phyloP scores from a whole-genome alignment of 2,797 vertebrate genomes.

The Danio jaintianensis region DNA sequence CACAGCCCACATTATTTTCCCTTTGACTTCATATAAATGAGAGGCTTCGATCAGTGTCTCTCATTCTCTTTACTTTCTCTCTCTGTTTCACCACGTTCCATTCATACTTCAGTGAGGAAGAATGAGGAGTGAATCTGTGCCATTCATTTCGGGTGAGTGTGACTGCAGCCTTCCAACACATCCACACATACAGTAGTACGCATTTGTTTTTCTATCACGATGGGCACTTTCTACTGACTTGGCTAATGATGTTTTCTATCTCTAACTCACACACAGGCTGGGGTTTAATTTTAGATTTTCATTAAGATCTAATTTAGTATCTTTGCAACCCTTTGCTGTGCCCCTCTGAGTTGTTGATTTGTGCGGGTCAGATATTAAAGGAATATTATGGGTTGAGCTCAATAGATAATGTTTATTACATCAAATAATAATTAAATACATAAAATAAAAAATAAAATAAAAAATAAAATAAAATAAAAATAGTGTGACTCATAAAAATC shows the following conservation, averaged over 20 bases:
- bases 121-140: conserved; percentile 55
- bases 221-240: background rate
- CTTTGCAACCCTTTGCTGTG: background rate
- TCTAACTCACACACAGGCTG: background rate
- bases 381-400: no score
- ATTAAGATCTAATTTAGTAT: background rate
- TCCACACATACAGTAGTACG: conserved; percentile 29
- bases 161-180: conserved; percentile 10
- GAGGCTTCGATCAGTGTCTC: conserved; percentile 6
- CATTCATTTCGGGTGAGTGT: conserved; percentile 60
- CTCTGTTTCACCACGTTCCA: conserved; percentile 24
- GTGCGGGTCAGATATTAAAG: background rate
- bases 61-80: conserved; percentile 18
- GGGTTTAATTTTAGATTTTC: background rate
- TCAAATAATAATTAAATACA: no score
- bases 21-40: conserved; percentile 43
- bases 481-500: no score
- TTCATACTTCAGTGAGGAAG: conserved; percentile 22
- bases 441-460: no score
- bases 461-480: no score
- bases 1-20: conserved; percentile 37
- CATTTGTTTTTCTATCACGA: background rate
- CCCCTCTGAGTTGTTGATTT: background rate
- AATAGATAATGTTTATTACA: no score
- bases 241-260: conserved; percentile 11